Percentiles rank a stretch among this genome's conserved stretches.
These are phyloP conservation scores for Ophioderma brevispina DNA, from an alignment of 35 echinoderm and acorn worm genomes.

Conservation along the genomic window DNA sequence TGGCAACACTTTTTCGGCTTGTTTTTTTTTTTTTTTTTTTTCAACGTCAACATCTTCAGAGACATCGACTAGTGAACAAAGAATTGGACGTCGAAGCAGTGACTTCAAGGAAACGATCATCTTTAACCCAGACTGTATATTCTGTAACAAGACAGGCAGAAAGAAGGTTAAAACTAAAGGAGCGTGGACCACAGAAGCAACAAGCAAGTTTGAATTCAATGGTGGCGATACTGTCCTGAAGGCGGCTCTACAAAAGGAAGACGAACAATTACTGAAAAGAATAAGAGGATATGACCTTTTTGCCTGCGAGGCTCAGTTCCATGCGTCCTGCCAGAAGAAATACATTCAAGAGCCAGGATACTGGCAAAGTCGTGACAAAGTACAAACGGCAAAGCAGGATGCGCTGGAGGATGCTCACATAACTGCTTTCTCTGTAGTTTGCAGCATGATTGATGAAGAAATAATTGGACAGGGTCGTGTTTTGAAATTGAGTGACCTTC, in stretches of 20 bases:
- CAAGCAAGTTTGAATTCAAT: background rate
- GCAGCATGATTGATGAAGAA: conserved; percentile 4
- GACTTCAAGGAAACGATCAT: background rate
- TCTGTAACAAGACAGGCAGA: conserved; percentile 13
- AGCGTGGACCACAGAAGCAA: conserved; percentile 12
- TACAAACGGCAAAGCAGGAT: no score
- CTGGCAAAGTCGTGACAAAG: no score
- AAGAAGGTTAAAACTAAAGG: conserved; percentile 22
- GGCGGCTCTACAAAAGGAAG: background rate
- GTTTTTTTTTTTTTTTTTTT: no score
- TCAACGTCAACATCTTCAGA: no score
- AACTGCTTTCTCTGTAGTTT: conserved; percentile 17
- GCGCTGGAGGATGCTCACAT: conserved; percentile 1
- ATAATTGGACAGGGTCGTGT: background rate
- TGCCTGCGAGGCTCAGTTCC: conserved; percentile 7
- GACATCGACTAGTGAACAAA: no score
- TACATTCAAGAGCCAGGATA: background rate
- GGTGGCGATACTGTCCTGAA: background rate
- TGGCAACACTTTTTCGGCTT: no score
- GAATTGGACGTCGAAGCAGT: background rate
- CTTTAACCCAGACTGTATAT: conserved; percentile 41
- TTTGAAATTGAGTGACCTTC: conserved; percentile 7
- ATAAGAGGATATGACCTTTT: conserved; percentile 26
- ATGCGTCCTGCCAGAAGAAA: background rate
- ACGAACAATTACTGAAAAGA: background rate